Percentiles rank a stretch among this genome's conserved stretches.
phyloP scores from a whole-genome alignment of 1,140 invertebrate species.

The Mycetomoellerius zeteki region DNA sequence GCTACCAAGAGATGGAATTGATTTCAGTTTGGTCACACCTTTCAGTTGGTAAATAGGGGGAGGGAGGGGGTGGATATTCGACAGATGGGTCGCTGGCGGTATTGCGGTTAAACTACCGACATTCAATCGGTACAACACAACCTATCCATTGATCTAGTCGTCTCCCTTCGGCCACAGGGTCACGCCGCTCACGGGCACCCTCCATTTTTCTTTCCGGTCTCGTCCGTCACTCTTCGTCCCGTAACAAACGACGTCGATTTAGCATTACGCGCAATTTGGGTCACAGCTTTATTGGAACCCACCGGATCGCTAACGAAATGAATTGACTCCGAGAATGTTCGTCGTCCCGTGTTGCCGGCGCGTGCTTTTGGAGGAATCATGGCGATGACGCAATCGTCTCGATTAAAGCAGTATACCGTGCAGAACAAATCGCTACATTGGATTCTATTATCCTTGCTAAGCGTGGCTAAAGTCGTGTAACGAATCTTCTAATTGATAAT shows the following conservation, averaged over 20 bases:
- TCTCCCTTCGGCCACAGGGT: constrained; percentile 17
- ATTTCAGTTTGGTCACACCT: constrained; percentile 73
- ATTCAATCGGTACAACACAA: constrained; percentile 75
- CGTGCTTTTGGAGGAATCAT: constrained; percentile 48
- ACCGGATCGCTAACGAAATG: constrained; percentile 73
- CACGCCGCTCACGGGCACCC: neutral
- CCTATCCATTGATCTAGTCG: constrained; percentile 61
- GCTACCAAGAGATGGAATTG: constrained; percentile 70
- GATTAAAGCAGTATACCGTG: constrained; percentile 53
- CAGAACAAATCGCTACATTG: constrained; percentile 41
- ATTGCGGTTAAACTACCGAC: constrained; percentile 68
- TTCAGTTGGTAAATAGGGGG: neutral
- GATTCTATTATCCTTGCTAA: neutral
- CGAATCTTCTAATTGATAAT: neutral
- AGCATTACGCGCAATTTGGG: constrained; percentile 79
- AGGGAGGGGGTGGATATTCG: constrained; percentile 55
- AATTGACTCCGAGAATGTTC: constrained; percentile 62
- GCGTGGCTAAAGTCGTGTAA: neutral
- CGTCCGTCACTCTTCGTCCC: constrained; percentile 46
- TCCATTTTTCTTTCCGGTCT: constrained; percentile 52
- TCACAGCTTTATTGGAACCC: constrained; percentile 79
- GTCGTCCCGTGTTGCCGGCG: constrained; percentile 50
- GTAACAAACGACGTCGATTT: constrained; percentile 72
- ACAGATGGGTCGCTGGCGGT: constrained; percentile 67
- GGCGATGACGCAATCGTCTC: constrained; percentile 64